Base-by-base conservation (phyloP, 2,888 invertebrate genomes). In the Aradus depressus region DNA sequence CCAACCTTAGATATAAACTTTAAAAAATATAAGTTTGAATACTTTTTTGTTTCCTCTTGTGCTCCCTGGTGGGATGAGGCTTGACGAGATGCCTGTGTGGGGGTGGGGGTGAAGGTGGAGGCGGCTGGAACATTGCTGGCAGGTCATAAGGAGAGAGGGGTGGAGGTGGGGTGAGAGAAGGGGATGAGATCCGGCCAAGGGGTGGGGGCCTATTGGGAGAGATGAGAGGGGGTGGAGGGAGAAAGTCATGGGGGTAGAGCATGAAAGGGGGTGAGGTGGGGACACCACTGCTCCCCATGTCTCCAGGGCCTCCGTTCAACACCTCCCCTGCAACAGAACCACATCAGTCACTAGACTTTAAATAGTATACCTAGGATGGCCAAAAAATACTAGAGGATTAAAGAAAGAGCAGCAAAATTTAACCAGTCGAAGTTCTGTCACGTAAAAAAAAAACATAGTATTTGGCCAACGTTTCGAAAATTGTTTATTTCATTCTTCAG, bases 161-260 rank as follows among this genome's bases (percentile, higher is more conserved):
- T 18, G 64, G 65, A 5, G 67, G 66, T 10, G 67, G 81, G 79
- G 53, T 53, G 19, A 70, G 62, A 8, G 71, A 70, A 4, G 70
- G 69, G 10, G 69, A 70, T 39, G 70, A 64, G 58, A 69, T 69
- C 25, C 69, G 64, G 5, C 68, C 67, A 18, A 70, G 65, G 50
- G 67, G 68, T 4, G 66, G 64, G 3, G 66, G 64, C 50, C 66
- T 57, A 19, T 64, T 61, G 47, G 72, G 58, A 26, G 62, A 62
- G 54, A 62, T 65, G 18, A 59, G 60, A 34, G 52, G 58, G 22
- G 51, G 59, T 14, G 52, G 73, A 71, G 45, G 74, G 71, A 57
- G 72, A 73, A 54, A 77, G 67, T 68, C 75, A 74, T 60, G 75
- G 72, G 56, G 76, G 75, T 57, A 58, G 45, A 62, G 54, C 59